phyloP scores from a whole-genome alignment of 2,888 invertebrate species.

The Amblyteles armatorius region DNA sequence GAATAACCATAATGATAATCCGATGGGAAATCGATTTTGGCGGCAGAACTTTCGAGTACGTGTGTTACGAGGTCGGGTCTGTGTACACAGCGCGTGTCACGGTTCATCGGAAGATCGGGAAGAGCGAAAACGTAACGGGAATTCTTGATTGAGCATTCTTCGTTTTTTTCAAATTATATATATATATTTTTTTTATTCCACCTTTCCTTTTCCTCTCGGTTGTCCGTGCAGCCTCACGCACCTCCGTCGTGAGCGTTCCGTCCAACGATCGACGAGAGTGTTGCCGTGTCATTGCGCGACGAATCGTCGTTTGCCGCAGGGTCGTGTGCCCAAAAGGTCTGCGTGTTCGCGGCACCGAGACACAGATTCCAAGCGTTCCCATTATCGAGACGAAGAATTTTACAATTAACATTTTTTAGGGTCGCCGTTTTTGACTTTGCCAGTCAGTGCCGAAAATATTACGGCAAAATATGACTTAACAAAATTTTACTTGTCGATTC shows the following conservation, averaged over 20 bases:
- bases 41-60: slow-evolving; percentile 55
- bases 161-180: slow-evolving; percentile 35
- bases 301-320: slow-evolving; percentile 41
- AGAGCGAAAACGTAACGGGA: slow-evolving; percentile 64
- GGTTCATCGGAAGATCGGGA: slow-evolving; percentile 59
- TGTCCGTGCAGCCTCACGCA: slow-evolving; percentile 12
- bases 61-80: slow-evolving; percentile 45
- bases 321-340: slow-evolving; percentile 27
- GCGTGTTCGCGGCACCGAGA: not conserved
- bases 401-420: slow-evolving; percentile 4
- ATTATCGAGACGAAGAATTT: slow-evolving; percentile 39
- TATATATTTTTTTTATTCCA: slow-evolving; percentile 27
- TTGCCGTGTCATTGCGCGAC: slow-evolving; percentile 58
- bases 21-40: slow-evolving; percentile 45
- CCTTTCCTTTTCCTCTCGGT: slow-evolving; percentile 49
- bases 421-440: not conserved
- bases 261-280: slow-evolving; percentile 33
- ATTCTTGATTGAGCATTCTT: slow-evolving; percentile 63
- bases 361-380: not conserved
- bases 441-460: not conserved
- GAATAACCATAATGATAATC: slow-evolving; percentile 22
- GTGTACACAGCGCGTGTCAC: slow-evolving; percentile 40
- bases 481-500: no score
- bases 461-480: no score
- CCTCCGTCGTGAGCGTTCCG: slow-evolving; percentile 22